Evolutionary conservation across 2,888 invertebrate species (phyloP).

Genomic region (Venustoraphidia nigricollis): DNA sequence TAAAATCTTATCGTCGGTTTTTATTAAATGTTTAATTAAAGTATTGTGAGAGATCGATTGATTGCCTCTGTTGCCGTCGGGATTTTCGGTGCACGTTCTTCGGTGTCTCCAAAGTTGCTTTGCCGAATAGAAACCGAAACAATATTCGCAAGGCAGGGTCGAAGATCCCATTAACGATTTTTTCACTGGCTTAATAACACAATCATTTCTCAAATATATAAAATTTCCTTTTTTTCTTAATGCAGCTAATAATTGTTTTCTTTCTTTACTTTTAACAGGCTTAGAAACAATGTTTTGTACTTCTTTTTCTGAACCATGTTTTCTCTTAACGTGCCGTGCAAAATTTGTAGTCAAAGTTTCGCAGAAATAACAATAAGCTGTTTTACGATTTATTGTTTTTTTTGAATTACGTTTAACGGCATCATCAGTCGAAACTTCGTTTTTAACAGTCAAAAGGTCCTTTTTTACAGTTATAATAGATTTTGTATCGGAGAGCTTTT

Average conservation of each 20-base stretch:
- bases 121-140: slow-evolving; percentile 14
- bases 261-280: slow-evolving; percentile 2
- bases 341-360: slow-evolving; percentile 7
- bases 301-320: slow-evolving; percentile 6
- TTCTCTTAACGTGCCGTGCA: slow-evolving; percentile 6
- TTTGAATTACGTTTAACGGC: background rate
- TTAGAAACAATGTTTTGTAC: slow-evolving; percentile 6
- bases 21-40: slow-evolving; percentile 4
- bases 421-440: background rate
- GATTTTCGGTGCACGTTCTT: slow-evolving; percentile 8
- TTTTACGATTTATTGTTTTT: slow-evolving; percentile 1
- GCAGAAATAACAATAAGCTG: slow-evolving; percentile 7
- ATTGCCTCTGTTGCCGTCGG: background rate
- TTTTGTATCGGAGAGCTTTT: too few relatives aligned
- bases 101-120: slow-evolving; percentile 13
- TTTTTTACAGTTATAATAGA: too few relatives aligned
- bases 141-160: slow-evolving; percentile 12
- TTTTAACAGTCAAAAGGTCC: background rate
- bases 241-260: slow-evolving; percentile 3
- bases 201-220: slow-evolving; percentile 13
- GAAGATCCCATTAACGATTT: slow-evolving; percentile 1
- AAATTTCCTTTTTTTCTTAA: too few relatives aligned
- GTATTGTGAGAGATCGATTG: slow-evolving; percentile 5
- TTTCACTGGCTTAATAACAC: slow-evolving; percentile 9
- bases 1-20: slow-evolving; percentile 6